Evolutionary conservation across 2,113 vertebrate genomes (phyloP).

Genomic region (Antigone vipio): DNA sequence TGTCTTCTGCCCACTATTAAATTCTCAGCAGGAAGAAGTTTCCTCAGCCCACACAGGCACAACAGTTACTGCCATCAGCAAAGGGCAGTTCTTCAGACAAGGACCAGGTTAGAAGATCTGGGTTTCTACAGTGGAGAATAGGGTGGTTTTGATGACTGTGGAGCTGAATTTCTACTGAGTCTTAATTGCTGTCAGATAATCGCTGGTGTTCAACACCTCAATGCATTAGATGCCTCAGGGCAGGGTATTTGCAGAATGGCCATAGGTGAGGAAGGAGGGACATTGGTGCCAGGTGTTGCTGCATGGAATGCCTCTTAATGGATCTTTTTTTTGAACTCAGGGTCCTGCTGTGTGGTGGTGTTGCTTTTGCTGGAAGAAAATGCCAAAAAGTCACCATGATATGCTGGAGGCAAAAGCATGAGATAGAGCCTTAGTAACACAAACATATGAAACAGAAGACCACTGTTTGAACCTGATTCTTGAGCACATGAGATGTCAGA

Average conservation of each 20-base stretch:
- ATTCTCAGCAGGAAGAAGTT: neutral
- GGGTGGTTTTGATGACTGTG: neutral
- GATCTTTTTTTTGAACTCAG: neutral
- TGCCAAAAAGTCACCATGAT: neutral
- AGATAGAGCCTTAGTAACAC: neutral
- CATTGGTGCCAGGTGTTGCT: neutral
- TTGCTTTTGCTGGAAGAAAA: neutral
- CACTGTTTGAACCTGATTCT: neutral
- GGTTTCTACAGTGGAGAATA: neutral
- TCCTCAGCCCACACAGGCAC: neutral
- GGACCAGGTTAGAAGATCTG: neutral
- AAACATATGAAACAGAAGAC: neutral
- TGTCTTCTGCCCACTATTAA: neutral
- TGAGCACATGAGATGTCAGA: neutral
- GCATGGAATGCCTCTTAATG: neutral
- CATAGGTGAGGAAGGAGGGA: neutral
- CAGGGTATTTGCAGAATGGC: neutral
- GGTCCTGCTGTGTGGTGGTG: neutral
- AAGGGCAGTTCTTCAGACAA: neutral
- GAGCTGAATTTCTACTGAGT: neutral
- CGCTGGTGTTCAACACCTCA: neutral
- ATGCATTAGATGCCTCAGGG: neutral
- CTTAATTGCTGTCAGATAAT: neutral
- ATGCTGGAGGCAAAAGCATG: neutral
- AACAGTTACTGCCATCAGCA: neutral